These are phyloP conservation scores for Trachythela sp. DNA, from an alignment of 64 coral and sea anemone genomes.

Conservation along the genomic window DNA sequence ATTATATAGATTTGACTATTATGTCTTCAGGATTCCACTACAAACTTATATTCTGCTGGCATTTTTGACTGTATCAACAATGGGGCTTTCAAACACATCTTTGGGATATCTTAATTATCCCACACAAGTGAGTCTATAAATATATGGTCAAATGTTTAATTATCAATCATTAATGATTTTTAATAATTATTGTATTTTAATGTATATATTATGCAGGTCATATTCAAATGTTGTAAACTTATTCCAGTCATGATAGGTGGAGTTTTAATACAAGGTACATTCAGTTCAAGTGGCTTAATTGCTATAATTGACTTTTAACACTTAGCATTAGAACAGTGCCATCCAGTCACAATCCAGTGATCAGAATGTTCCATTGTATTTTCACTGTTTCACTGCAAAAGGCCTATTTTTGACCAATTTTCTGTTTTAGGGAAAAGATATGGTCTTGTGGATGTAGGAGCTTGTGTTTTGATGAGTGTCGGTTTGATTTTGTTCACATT, in stretches of 20 bases:
- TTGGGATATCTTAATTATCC: constrained; percentile 93
- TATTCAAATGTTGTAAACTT: constrained; percentile 98
- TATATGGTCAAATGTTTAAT: neutral
- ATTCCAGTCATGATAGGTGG: constrained; percentile 99
- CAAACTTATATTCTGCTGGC: constrained; percentile 71
- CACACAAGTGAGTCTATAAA: constrained; percentile 64
- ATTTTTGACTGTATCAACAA: constrained; percentile 85
- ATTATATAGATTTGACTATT: too few species aligned
- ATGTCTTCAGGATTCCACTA: constrained; percentile 66
- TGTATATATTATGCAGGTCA: constrained; percentile 52
- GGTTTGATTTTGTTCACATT: constrained; percentile 89
- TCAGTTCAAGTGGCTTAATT: too few species aligned
- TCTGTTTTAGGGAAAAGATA: constrained; percentile 68
- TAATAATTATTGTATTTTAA: neutral
- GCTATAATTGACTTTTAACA: too few species aligned
- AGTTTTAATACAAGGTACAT: constrained; percentile 85
- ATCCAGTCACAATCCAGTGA: too few species aligned
- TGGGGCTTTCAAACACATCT: constrained; percentile 88
- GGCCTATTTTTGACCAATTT: neutral
- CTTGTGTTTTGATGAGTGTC: constrained; percentile 87
- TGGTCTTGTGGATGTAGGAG: constrained; percentile 62
- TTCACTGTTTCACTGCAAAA: neutral
- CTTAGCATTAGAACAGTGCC: too few species aligned
- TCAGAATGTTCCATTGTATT: too few species aligned
- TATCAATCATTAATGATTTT: neutral